Evolutionary conservation across 2,888 invertebrate genomes (phyloP), one percentile per base, ranked within the genome.

Genomic region (Melangyna quadrimaculata): DNA sequence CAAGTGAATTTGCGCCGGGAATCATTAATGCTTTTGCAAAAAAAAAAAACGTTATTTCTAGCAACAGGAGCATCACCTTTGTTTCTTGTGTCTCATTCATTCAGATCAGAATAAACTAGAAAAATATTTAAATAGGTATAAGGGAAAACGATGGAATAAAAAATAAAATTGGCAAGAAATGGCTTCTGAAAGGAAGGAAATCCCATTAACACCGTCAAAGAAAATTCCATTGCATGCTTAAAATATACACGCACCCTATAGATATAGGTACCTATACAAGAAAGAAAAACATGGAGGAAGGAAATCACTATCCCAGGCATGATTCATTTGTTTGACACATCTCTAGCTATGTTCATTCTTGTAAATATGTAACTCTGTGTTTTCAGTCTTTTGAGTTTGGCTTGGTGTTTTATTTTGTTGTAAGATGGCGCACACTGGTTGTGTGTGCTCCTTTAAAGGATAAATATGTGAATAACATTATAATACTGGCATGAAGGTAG

Each of bases 381-480:
- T 51, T n/a, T 48, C 48, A 12, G 48, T 51, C 0, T 51, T 51
- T 24, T 51, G 12, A 1, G 10, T 24, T 48, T 48, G 22, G 22
- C 48, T 51, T 51, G 22, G 14, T 51, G 22, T 40, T 27, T 24
- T 37, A 4, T 22, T 37, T 45, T 55, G 78, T n/a, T 83, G 45
- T 1, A 67, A 71, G 79, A 65, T 35, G 45, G 19, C 9, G 1
- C 19, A n/a, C n/a, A n/a, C n/a, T n/a, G n/a, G n/a, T 45, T 10
- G 45, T n/a, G 19, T 45, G 45, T 45, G 17, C 45, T 45, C 10
- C 19, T 51, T 51, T 51, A 51, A 51, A 53, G 79, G 63, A 57
- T 27, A n/a, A n/a, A 71, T 84, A 79, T 79, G 83, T 74, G 79
- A 75, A 79, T 75, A 74, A 79, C 65, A 84, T 84, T 84, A n/a